A percentile compares a stretch with the other conserved stretches of the same genome.
Evolutionary conservation across 2,113 vertebrate genomes (phyloP).

Genomic region (Sturnus vulgaris): DNA sequence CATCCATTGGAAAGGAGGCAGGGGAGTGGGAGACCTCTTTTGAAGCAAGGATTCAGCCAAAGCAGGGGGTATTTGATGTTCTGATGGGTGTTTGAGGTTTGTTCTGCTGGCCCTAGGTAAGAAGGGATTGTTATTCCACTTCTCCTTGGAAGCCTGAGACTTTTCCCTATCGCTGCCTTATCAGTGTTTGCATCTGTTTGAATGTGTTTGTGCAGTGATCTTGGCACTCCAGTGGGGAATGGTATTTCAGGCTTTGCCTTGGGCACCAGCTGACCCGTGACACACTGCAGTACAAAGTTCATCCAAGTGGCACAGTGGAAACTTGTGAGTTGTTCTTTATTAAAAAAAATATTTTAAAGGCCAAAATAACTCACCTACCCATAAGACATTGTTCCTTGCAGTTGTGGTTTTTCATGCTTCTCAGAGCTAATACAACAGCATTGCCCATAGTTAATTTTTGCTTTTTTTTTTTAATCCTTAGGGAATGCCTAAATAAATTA

Average conservation of each 20-base stretch:
- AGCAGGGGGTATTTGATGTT: neutral
- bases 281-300: neutral
- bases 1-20: neutral
- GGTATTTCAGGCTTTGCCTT: neutral
- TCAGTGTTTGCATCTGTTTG: neutral
- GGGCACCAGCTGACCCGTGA: neutral
- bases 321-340: neutral
- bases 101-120: neutral
- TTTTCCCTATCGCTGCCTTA: neutral
- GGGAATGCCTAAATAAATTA: conserved; percentile 10
- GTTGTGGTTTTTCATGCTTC: neutral
- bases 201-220: neutral
- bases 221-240: neutral
- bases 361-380: neutral
- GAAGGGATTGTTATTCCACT: neutral
- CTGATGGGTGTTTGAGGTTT: neutral
- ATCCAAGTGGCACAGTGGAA: neutral
- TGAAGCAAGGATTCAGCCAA: neutral
- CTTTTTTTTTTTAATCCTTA: neutral
- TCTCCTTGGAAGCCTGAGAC: neutral
- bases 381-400: neutral
- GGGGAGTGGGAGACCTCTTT: neutral
- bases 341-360: neutral
- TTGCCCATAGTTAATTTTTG: neutral
- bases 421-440: neutral